Base-by-base conservation (phyloP, 2,888 invertebrate species). In the Lepidocyrtoides sp. region DNA sequence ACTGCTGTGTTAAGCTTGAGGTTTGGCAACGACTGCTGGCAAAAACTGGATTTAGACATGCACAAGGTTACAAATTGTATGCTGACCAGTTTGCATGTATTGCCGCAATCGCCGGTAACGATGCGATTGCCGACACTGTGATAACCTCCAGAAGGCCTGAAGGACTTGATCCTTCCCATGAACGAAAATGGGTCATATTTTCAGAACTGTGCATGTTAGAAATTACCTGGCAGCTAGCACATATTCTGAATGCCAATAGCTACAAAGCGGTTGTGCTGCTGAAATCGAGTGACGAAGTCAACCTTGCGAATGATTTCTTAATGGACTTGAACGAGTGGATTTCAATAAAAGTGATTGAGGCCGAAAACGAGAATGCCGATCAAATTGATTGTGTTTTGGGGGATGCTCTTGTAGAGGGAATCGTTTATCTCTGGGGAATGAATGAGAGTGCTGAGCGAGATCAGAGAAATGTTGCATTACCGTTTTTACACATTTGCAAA, bases 371-470 rank as follows among this genome's bases (percentile, higher is more conserved):
- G 7, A 12, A 48, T n/a, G 12, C 51, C 12, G 10, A 41, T 26
- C 12, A 77, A 14, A 12, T 77, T 20, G 48, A 51, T 12, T 26
- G 26, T n/a, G 14, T 77, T 17, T 51, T 77, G 14, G 20, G 26
- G 26, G 48, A n/a, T n/a, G n/a, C n/a, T n/a, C n/a, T n/a, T n/a
- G 2, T 36, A 20, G n/a, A 81, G 20, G 89, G 89, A 0, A 20
- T 89, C 14, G 2, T 89, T 3, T 89, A 36, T n/a, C 41, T 32
- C 0, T 89, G 89, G 89, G 69, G 69, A 5, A 12, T 84, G 14
- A 20, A 54, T 36, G 2, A 8, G 41, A 36, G 7, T 36, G n/a
- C 8, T 14, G 57, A 54, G 60, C 14, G 12, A 0, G 75, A 85
- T 14, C 85, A 72, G 23, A 17, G 2, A 3, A 12, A 75, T 10